Conservation (phyloP, 2,888 invertebrate species). For the Morpho deidamia region DNA sequence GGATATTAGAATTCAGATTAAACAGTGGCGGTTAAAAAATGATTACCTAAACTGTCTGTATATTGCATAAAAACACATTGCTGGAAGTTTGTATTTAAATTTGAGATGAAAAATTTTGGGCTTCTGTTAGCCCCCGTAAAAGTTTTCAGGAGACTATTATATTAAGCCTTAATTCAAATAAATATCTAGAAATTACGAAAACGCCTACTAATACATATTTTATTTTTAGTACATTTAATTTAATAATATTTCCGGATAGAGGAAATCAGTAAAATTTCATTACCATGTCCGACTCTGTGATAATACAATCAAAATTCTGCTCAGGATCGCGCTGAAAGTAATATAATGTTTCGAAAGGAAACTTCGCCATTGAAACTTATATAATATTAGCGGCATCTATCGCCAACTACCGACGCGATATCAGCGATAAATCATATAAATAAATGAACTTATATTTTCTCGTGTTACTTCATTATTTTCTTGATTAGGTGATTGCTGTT, state of each 20-base stretch:
- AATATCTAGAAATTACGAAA: too few species aligned
- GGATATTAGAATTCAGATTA: too few species aligned
- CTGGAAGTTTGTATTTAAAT: too few species aligned
- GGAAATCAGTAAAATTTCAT: constrained; percentile 15
- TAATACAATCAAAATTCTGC: constrained; percentile 67
- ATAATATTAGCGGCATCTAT: constrained; percentile 60
- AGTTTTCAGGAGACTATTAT: too few species aligned
- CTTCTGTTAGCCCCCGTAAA: too few species aligned
- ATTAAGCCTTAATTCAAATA: too few species aligned
- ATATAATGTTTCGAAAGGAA: constrained; percentile 69
- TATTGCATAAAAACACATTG: too few species aligned
- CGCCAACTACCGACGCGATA: constrained; percentile 36
- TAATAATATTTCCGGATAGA: background rate
- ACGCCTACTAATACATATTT: too few species aligned
- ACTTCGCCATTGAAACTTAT: constrained; percentile 70
- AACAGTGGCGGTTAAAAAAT: too few species aligned
- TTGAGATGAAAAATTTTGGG: too few species aligned
- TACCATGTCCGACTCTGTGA: constrained; percentile 33
- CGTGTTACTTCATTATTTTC: background rate
- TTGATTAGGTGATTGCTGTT: background rate
- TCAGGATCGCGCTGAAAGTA: constrained; percentile 52
- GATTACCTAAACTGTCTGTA: too few species aligned
- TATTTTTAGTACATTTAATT: background rate
- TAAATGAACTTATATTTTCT: constrained; percentile 23
- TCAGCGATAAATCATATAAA: constrained; percentile 43